phyloP scores from a whole-genome alignment of 2,113 vertebrate genomes.

The Tiliqua scincoides region DNA sequence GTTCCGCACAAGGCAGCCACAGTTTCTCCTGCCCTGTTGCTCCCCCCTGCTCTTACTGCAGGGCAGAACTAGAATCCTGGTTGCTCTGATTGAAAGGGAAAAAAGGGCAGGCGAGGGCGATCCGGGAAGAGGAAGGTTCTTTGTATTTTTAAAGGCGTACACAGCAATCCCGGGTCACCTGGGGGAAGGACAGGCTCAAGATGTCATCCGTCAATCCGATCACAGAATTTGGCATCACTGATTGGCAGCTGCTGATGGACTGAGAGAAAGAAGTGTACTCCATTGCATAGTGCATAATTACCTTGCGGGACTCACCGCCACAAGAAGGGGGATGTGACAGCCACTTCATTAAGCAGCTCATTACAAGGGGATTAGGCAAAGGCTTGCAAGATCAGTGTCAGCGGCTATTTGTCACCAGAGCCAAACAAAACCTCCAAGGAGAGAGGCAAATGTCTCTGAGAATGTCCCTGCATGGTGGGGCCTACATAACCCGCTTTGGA shows the following conservation, averaged over 20 bases:
- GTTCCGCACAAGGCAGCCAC: too few species aligned
- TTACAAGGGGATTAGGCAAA: background rate
- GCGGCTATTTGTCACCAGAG: background rate
- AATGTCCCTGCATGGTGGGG: background rate
- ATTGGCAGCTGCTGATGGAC: background rate
- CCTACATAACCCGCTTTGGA: too few species aligned
- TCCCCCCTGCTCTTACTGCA: background rate
- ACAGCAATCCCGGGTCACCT: background rate
- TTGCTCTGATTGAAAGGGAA: background rate
- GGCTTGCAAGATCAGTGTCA: background rate
- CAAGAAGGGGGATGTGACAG: background rate
- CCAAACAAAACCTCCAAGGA: background rate
- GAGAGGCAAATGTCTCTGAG: background rate
- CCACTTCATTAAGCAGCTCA: background rate
- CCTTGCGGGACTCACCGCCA: background rate
- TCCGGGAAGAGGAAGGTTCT: background rate
- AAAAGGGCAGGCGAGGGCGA: too few species aligned
- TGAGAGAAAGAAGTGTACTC: too few species aligned
- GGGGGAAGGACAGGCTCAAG: background rate
- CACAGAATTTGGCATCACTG: background rate
- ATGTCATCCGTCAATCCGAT: too few species aligned
- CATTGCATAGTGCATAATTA: background rate
- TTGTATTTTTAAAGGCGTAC: background rate
- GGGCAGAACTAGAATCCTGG: background rate
- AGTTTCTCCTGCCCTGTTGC: background rate